These are phyloP conservation scores for Drosophila lini DNA, from an alignment of 1,140 invertebrate genomes.

Conservation along the genomic window DNA sequence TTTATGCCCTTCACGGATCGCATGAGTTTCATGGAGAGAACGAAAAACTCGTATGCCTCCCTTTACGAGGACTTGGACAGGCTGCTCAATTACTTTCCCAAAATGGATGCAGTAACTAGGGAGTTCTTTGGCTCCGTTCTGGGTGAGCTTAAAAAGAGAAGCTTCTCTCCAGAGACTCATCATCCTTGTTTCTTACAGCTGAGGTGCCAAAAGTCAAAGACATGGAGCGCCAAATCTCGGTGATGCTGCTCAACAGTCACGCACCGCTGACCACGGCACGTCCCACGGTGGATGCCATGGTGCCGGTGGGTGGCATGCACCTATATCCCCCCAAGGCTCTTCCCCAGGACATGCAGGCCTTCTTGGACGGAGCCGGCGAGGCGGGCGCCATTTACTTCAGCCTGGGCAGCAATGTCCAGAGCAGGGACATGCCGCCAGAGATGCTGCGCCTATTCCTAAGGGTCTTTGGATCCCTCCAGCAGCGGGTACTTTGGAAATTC, in stretches of 20 bases:
- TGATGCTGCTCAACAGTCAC: slow-evolving; percentile 81
- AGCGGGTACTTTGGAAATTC: slow-evolving; percentile 88
- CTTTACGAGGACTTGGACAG: slow-evolving; percentile 66
- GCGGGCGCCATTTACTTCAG: slow-evolving; percentile 87
- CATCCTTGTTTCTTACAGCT: slow-evolving; percentile 30
- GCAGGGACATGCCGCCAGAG: slow-evolving; percentile 84
- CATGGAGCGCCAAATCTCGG: slow-evolving; percentile 85
- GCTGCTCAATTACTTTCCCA: slow-evolving; percentile 65
- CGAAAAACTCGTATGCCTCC: slow-evolving; percentile 63
- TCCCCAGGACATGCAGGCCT: slow-evolving; percentile 81
- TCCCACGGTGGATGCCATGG: slow-evolving; percentile 71
- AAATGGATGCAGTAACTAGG: slow-evolving; percentile 78
- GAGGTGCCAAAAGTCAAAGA: slow-evolving; percentile 85
- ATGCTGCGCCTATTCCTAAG: slow-evolving; percentile 85
- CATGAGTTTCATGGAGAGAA: slow-evolving; percentile 84
- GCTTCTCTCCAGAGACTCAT: background rate
- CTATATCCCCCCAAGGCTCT: slow-evolving; percentile 76
- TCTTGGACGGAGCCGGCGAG: slow-evolving; percentile 84
- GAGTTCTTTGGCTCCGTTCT: slow-evolving; percentile 76
- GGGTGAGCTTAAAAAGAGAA: slow-evolving; percentile 42
- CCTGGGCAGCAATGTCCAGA: slow-evolving; percentile 84
- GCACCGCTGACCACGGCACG: slow-evolving; percentile 70
- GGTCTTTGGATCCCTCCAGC: slow-evolving; percentile 85
- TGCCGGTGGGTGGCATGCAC: slow-evolving; percentile 83
- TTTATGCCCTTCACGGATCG: slow-evolving; percentile 71